phyloP scores from a whole-genome alignment of 2,888 invertebrate genomes.

The Abrostola tripartita region DNA sequence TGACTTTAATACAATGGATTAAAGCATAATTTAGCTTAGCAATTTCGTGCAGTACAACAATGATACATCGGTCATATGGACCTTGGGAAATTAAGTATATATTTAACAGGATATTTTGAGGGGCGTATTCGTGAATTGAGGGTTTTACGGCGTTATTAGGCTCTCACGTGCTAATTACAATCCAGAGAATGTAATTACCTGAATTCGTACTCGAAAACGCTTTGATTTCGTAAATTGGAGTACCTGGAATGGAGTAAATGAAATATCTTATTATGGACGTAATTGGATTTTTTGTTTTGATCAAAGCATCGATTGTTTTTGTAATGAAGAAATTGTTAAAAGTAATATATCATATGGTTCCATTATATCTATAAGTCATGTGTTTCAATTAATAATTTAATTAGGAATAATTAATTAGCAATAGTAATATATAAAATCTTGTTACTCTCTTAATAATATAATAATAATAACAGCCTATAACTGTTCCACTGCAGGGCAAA shows the following conservation, averaged over 20 bases:
- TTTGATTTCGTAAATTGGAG: background rate
- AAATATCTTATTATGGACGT: background rate
- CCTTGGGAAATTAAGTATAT: conserved; percentile 47
- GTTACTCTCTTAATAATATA: no score
- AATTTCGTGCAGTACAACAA: background rate
- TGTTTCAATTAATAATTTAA: no score
- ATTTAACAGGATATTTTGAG: conserved; percentile 32
- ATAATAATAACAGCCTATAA: no score
- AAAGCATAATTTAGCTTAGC: conserved; percentile 7
- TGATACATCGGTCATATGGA: conserved; percentile 26
- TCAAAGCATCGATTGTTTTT: background rate
- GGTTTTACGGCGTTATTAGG: conserved; percentile 35
- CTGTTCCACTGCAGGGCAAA: no score
- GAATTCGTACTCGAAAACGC: conserved; percentile 6
- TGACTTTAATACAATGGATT: rapidly evolving
- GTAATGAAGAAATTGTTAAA: no score
- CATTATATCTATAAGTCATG: no score
- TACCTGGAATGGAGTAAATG: background rate
- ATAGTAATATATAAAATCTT: no score
- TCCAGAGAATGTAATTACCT: conserved; percentile 35
- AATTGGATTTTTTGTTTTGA: background rate
- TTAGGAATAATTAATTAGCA: no score
- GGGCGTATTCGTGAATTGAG: conserved; percentile 29
- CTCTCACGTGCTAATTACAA: conserved; percentile 43
- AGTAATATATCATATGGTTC: no score